Base-by-base conservation (phyloP, 2,888 invertebrate genomes). In the Acrobasis suavella region DNA sequence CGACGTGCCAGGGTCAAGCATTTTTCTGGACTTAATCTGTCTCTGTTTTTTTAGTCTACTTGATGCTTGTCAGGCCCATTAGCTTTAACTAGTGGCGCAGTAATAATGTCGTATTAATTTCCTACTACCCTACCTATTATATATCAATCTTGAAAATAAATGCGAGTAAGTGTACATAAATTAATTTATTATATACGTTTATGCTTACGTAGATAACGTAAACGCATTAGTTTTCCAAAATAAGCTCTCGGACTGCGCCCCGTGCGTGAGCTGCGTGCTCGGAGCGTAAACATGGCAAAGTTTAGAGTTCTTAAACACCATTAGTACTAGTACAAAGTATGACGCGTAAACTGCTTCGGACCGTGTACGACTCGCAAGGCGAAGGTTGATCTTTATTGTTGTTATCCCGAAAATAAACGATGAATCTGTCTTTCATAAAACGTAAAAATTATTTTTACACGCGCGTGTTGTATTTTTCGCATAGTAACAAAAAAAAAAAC, bases 241-340 rank as follows among this genome's bases (percentile, higher is more conserved):
- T 51, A 39, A 17, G 16, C 38, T n/a, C 56, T 22, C 38, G 63
- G 62, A 59, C 63, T 66, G 22, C 38, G 58, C 50, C 22, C 67
- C 66, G 77, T 81, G 83, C 81, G 82, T 78, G 80, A 64, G 75
- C 76, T 76, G 82, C 89, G 89, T 89, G 89, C 86, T 73, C 71
- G 65, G 65, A 80, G 76, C 67, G 80, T 88, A 89, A 89, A 89
- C 84, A 89, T 67, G 75, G 72, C 10, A 73, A 82, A 82, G 79
- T 81, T 81, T 80, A 80, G 77, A 79, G 71, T 79, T 75, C 76
- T 72, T 78, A 82, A 85, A 87, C 80, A 82, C 76, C 74, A 74
- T 80, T 80, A 78, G 71, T 55, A 59, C 56, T 54, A 58, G 64
- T 66, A 60, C 62, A 67, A 71, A 69, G 67, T 72, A 69, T 66